A percentile compares a stretch with the other conserved stretches of the same genome.
phyloP scores from a whole-genome alignment of 2,797 vertebrate genomes.

The Macroramphosus scolopax region DNA sequence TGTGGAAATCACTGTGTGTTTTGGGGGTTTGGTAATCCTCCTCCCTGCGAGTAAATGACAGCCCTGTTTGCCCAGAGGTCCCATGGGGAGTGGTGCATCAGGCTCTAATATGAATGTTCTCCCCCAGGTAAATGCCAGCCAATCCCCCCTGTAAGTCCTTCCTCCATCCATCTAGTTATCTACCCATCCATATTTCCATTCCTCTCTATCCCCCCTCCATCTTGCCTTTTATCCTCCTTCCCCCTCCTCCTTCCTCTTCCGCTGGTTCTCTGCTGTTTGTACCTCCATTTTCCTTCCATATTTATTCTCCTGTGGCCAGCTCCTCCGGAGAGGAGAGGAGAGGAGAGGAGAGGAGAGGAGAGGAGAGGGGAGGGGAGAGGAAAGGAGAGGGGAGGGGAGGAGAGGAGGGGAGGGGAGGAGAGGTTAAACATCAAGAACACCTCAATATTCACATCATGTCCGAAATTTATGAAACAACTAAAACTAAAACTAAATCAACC shows the following conservation, averaged over 20 bases:
- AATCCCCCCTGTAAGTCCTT: constrained; percentile 51
- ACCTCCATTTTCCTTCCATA: constrained; percentile 24
- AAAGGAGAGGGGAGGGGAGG: no score
- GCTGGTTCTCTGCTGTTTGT: constrained; percentile 24
- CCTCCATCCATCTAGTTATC: constrained; percentile 45
- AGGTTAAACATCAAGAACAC: no score
- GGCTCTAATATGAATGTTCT: constrained; percentile 66
- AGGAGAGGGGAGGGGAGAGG: no score
- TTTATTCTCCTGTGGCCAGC: constrained; percentile 21
- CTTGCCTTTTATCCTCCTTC: constrained; percentile 4
- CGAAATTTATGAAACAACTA: no score
- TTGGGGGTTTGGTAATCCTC: constrained; percentile 64
- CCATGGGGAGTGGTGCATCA: constrained; percentile 49
- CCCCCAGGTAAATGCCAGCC: constrained; percentile 81
- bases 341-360: no score
- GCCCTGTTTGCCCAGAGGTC: constrained; percentile 75
- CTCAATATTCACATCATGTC: no score
- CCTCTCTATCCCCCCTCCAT: neutral
- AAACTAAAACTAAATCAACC: no score
- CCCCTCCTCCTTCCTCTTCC: neutral
- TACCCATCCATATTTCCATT: constrained; percentile 9
- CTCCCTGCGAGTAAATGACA: constrained; percentile 77
- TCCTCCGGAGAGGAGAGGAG: constrained; percentile 37
- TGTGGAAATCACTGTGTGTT: constrained; percentile 63
- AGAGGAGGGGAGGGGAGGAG: no score